Evolutionary conservation across 2,113 vertebrate genomes (phyloP).

Genomic region (Aspiorhynchus laticeps): DNA sequence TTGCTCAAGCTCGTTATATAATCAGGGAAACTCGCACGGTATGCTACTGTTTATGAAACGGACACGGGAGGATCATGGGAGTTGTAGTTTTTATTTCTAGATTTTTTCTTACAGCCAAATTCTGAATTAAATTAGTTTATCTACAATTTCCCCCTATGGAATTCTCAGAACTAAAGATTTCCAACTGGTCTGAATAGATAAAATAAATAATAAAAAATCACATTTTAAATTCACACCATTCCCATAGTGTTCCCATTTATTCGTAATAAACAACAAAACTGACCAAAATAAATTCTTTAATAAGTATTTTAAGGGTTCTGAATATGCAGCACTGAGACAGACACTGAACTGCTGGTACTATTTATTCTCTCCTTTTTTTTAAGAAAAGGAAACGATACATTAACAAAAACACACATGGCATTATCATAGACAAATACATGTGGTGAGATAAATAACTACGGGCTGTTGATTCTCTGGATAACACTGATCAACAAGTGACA

Average conservation of each 20-base stretch:
- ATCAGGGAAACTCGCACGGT: background rate
- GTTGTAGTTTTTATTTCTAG: constrained; percentile 42
- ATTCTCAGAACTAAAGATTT: background rate
- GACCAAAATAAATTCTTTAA: background rate
- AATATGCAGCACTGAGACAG: background rate
- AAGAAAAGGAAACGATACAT: background rate
- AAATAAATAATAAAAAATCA: no score
- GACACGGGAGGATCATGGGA: constrained; percentile 57
- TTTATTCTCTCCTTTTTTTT: background rate
- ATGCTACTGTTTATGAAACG: background rate
- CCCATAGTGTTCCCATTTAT: background rate
- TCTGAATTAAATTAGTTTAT: no score
- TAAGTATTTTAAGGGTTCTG: background rate
- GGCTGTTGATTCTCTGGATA: background rate
- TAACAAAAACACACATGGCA: background rate
- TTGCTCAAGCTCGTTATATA: background rate
- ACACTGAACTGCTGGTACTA: background rate
- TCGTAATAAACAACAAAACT: background rate
- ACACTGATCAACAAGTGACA: background rate
- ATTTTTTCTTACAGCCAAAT: background rate
- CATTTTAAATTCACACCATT: background rate
- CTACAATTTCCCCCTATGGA: no score
- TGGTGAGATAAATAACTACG: background rate
- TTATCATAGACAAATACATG: background rate
- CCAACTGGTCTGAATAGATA: background rate